Evolutionary conservation across 2,888 invertebrate genomes (phyloP).

Genomic region (Spilarctia lutea): DNA sequence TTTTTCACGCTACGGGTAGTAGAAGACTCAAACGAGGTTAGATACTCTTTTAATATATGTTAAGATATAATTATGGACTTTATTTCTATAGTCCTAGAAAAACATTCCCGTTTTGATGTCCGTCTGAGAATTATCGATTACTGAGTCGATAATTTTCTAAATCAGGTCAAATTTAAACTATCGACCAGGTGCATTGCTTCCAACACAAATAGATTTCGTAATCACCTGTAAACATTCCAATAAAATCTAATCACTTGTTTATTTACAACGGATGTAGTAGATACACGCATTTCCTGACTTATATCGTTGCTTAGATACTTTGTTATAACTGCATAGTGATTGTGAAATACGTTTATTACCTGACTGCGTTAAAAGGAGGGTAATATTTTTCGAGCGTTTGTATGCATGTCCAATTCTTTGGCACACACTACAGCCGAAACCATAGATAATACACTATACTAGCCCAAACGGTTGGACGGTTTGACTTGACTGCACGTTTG

Average conservation of each 20-base stretch:
- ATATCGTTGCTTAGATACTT: background rate
- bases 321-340: background rate
- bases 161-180: background rate
- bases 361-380: too few relatives aligned
- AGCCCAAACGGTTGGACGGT: too few relatives aligned
- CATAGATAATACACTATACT: too few relatives aligned
- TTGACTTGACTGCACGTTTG: too few relatives aligned
- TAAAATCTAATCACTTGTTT: constrained; percentile 11
- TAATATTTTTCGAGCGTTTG: too few relatives aligned
- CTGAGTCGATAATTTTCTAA: background rate
- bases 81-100: background rate
- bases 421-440: too few relatives aligned
- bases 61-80: too few relatives aligned
- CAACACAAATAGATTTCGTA: constrained; percentile 3
- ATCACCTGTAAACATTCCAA: constrained; percentile 14
- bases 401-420: too few relatives aligned
- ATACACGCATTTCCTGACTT: constrained; percentile 9
- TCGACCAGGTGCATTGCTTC: constrained; percentile 2
- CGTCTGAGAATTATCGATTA: background rate
- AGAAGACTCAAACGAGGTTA: too few relatives aligned
- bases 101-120: background rate
- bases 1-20: too few relatives aligned
- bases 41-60: too few relatives aligned
- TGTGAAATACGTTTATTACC: background rate
- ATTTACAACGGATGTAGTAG: constrained; percentile 12